These are phyloP conservation scores for Notamacropus eugenii DNA, from an alignment of 2,797 vertebrate genomes.

Conservation along the genomic window DNA sequence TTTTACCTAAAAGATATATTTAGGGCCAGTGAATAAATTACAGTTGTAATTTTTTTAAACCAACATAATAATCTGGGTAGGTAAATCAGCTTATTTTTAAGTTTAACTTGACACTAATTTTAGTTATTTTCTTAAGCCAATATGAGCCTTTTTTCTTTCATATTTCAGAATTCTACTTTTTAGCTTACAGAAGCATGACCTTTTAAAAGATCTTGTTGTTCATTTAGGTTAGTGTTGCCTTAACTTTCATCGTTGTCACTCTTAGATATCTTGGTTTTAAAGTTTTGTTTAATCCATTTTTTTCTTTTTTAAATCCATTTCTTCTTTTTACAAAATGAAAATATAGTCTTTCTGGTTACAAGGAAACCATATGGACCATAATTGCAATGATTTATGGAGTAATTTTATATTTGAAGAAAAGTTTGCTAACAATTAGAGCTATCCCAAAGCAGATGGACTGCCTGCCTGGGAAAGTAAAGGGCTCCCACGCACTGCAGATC, in stretches of 20 bases:
- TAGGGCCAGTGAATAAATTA: slow-evolving; percentile 76
- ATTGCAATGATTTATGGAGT: slow-evolving; percentile 69
- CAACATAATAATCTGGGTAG: slow-evolving; percentile 67
- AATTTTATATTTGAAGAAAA: not conserved
- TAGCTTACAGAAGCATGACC: not conserved
- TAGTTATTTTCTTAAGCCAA: slow-evolving; percentile 46
- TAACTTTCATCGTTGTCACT: not conserved
- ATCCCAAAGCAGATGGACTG: not conserved
- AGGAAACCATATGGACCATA: slow-evolving; percentile 66
- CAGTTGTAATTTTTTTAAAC: slow-evolving; percentile 63
- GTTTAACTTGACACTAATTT: slow-evolving; percentile 62
- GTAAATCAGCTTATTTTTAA: slow-evolving; percentile 77
- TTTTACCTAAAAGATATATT: slow-evolving; percentile 77
- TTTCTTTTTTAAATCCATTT: slow-evolving; percentile 30
- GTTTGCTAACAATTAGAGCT: not conserved
- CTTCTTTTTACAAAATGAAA: not conserved
- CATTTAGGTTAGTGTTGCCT: not conserved
- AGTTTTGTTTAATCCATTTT: slow-evolving; percentile 61
- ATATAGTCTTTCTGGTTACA: slow-evolving; percentile 50
- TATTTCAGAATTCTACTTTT: slow-evolving; percentile 28
- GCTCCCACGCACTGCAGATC: not conserved
- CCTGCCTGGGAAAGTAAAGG: not conserved
- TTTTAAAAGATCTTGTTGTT: not conserved
- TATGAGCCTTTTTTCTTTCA: not conserved
- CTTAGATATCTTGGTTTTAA: slow-evolving; percentile 24